Percentiles rank a stretch among this genome's conserved stretches.
These are phyloP conservation scores for Xiphophorus birchmanni DNA, from an alignment of 2,797 vertebrate species.

Conservation along the genomic window DNA sequence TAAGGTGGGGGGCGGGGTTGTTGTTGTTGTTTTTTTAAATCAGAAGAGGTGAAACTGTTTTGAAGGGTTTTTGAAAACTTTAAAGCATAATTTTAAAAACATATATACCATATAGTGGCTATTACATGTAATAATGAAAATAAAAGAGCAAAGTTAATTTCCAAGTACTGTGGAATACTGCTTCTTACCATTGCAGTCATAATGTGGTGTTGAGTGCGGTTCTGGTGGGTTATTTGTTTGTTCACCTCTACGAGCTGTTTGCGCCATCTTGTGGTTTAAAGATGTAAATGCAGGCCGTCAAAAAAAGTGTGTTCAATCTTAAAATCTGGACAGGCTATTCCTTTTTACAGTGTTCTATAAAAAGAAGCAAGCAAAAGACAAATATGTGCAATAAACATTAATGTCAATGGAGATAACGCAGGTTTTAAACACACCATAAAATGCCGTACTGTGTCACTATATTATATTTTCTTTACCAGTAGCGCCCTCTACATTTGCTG, in stretches of 20 bases:
- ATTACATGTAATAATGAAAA: not conserved
- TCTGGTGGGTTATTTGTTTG: not conserved
- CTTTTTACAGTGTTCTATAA: not conserved
- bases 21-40: not conserved
- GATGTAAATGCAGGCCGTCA: slow-evolving; percentile 25
- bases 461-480: not conserved
- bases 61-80: not conserved
- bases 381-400: not conserved
- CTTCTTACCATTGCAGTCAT: not conserved
- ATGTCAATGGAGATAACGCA: not conserved
- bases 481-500: not conserved
- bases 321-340: not conserved
- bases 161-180: not conserved
- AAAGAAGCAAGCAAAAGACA: not conserved
- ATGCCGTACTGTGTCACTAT: not conserved
- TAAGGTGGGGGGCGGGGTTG: not conserved
- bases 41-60: not conserved
- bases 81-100: not conserved
- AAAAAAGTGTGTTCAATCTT: not conserved
- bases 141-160: not conserved
- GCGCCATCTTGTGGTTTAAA: slow-evolving; percentile 53
- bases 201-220: not conserved
- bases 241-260: not conserved
- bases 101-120: no score
- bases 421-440: not conserved